phyloP scores from a whole-genome alignment of 1,140 invertebrate genomes.

The Drosophila elegans region DNA sequence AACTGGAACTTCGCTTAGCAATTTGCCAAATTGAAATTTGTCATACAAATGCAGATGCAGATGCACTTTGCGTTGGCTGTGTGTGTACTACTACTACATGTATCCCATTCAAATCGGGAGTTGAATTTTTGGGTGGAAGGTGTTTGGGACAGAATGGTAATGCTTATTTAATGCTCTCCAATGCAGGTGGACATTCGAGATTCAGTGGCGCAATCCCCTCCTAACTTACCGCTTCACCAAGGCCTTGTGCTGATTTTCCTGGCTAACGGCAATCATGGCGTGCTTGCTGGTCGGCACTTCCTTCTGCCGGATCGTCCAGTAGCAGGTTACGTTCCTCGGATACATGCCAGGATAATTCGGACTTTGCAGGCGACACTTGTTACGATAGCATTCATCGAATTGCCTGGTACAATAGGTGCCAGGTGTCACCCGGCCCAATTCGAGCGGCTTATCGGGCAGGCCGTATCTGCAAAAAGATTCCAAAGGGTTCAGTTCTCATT shows the following conservation, averaged over 20 bases:
- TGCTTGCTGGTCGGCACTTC: slow-evolving; percentile 94
- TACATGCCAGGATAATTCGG: slow-evolving; percentile 97
- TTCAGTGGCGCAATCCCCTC: background rate
- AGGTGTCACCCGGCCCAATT: slow-evolving; percentile 92
- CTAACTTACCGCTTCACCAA: slow-evolving; percentile 88
- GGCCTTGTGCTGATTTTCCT: slow-evolving; percentile 90
- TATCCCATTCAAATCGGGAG: slow-evolving; percentile 8
- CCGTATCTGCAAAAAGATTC: slow-evolving; percentile 86
- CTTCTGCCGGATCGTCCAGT: slow-evolving; percentile 92
- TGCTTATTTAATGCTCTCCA: slow-evolving; percentile 77
- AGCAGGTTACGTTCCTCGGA: slow-evolving; percentile 93
- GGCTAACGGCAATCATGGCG: slow-evolving; percentile 93
- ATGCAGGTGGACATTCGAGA: slow-evolving; percentile 40
- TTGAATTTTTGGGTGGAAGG: background rate
- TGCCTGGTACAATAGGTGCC: slow-evolving; percentile 94
- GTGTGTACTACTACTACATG: background rate
- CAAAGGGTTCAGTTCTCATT: slow-evolving; percentile 15
- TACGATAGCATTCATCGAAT: slow-evolving; percentile 94
- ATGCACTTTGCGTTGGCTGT: slow-evolving; percentile 14
- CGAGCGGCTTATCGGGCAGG: slow-evolving; percentile 89
- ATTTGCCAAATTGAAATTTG: slow-evolving; percentile 80
- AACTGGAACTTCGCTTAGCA: slow-evolving; percentile 58
- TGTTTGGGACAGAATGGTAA: slow-evolving; percentile 51
- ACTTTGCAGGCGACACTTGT: slow-evolving; percentile 92
- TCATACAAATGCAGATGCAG: slow-evolving; percentile 69